Conservation (phyloP, 2,888 invertebrate genomes). For the Brachyopa scutellaris region DNA sequence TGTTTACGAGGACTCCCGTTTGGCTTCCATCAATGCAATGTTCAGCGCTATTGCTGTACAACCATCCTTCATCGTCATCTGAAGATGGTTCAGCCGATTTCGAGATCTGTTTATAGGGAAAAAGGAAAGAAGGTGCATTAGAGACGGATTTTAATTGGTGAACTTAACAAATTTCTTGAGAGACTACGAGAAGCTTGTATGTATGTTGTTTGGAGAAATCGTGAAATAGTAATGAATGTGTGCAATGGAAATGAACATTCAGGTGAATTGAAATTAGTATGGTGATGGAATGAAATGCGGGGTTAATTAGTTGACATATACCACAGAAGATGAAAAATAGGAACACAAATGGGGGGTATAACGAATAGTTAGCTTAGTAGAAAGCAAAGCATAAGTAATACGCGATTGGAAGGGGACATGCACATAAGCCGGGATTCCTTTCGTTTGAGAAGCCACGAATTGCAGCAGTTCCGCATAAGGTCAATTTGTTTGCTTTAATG, state of each 20-base stretch:
- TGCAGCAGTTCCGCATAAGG: conserved; percentile 31
- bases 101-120: conserved; percentile 75
- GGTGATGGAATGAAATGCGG: conserved; percentile 51
- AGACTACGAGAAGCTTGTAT: neutral
- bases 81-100: conserved; percentile 84
- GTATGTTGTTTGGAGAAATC: conserved; percentile 51
- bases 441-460: neutral
- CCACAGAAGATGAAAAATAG: conserved; percentile 26
- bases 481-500: conserved; percentile 10
- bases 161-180: conserved; percentile 45
- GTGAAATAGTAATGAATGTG: conserved; percentile 63
- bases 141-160: conserved; percentile 51
- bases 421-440: conserved; percentile 23
- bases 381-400: conserved; percentile 49
- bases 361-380: conserved; percentile 53
- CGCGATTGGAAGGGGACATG: conserved; percentile 3
- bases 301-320: conserved; percentile 69
- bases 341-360: conserved; percentile 34
- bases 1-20: conserved; percentile 76
- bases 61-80: conserved; percentile 83
- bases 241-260: conserved; percentile 55
- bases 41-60: conserved; percentile 74
- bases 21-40: conserved; percentile 55
- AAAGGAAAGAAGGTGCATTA: neutral
- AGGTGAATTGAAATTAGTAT: conserved; percentile 70